These are phyloP conservation scores for Dasypogon diadema DNA, from an alignment of 2,888 invertebrate species.

Conservation along the genomic window DNA sequence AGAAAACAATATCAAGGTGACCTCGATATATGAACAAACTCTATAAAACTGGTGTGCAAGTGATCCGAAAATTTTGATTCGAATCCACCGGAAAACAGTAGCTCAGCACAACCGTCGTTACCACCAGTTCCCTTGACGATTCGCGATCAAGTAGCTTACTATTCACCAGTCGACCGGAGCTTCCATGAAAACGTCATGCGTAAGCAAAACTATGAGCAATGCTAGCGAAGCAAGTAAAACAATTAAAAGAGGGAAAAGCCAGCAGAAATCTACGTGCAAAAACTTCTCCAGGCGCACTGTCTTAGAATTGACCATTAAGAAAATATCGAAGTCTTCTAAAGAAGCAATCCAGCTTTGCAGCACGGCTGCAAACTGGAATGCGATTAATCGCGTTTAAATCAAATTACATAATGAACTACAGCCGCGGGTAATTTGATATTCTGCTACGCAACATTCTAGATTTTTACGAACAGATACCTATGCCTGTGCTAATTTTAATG, in stretches of 20 bases:
- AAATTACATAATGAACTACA: conserved; percentile 8
- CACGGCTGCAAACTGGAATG: neutral
- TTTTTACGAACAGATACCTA: no score
- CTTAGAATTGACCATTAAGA: neutral
- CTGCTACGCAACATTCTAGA: neutral
- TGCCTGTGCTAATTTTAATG: no score
- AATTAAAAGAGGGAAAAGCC: neutral
- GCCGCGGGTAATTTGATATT: conserved; percentile 13
- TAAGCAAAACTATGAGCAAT: neutral
- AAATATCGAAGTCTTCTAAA: neutral
- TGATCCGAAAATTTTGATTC: no score
- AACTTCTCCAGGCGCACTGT: no score
- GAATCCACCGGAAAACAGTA: no score
- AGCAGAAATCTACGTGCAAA: neutral
- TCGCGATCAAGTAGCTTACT: neutral
- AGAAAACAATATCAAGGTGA: conserved; percentile 7
- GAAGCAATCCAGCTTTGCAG: neutral
- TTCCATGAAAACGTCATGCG: neutral
- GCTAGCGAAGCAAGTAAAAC: neutral
- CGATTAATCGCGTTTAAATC: conserved; percentile 18
- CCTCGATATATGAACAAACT: conserved; percentile 6
- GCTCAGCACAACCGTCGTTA: neutral
- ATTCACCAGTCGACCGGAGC: neutral
- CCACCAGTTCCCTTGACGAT: neutral
- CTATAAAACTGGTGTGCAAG: no score